phyloP scores from a whole-genome alignment of 2,113 vertebrate species.

The Sebastes fasciatus region DNA sequence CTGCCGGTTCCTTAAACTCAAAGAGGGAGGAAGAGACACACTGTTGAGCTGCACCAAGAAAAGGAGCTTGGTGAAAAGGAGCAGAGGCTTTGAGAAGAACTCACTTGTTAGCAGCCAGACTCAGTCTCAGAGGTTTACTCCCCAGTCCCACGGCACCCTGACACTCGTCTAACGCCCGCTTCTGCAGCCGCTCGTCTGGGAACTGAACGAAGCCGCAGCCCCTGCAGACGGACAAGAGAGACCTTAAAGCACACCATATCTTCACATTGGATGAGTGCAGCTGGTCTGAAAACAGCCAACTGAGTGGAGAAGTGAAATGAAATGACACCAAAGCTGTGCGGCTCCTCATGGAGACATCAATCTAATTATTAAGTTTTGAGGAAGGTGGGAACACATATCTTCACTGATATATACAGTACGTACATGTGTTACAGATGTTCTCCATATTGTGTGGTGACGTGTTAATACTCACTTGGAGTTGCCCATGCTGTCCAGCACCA shows the following conservation, averaged over 20 bases:
- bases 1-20: conserved; percentile 73
- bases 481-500: conserved; percentile 92
- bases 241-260: neutral
- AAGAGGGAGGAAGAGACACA: neutral
- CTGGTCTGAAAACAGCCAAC: too few species aligned
- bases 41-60: neutral
- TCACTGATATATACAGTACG: neutral
- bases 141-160: conserved; percentile 92
- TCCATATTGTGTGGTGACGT: neutral
- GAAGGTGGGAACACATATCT: neutral
- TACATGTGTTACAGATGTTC: neutral
- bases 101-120: conserved; percentile 94
- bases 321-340: too few species aligned
- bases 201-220: conserved; percentile 98
- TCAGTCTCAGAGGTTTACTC: conserved; percentile 90
- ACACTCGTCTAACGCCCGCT: conserved; percentile 90
- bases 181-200: conserved; percentile 93
- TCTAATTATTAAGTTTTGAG: too few species aligned
- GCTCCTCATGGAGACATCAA: too few species aligned
- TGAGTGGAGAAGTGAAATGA: too few species aligned
- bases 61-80: too few species aligned
- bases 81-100: conserved; percentile 54
- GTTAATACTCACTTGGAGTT: conserved; percentile 90
- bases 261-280: neutral
- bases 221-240: conserved; percentile 70